Conservation (phyloP, 2,113 vertebrate genomes). For the Apaloderma vittatum region DNA sequence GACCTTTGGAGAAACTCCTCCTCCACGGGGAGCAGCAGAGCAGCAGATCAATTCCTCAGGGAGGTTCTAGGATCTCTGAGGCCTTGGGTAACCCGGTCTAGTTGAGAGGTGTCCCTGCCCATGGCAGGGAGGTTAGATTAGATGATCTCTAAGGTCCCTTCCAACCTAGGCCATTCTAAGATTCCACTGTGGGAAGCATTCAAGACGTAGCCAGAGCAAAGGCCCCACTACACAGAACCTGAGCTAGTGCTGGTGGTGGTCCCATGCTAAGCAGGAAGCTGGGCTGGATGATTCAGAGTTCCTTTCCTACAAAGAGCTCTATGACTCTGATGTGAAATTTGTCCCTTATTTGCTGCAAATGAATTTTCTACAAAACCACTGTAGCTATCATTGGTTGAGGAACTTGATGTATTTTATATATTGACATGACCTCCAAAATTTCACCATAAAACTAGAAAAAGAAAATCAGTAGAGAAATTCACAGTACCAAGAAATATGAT, state of each 20-base stretch:
- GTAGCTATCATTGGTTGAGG: background rate
- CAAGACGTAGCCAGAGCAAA: background rate
- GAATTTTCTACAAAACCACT: background rate
- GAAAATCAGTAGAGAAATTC: background rate
- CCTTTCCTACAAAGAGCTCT: background rate
- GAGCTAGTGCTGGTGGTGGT: background rate
- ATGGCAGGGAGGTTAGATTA: too few relatives aligned
- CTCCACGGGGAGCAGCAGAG: background rate
- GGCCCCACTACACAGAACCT: background rate
- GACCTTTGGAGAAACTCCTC: background rate
- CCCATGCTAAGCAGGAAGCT: background rate
- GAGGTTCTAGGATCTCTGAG: background rate
- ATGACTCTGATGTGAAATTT: background rate
- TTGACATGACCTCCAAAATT: background rate
- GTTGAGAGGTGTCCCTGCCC: too few relatives aligned
- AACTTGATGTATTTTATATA: background rate
- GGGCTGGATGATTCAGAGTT: background rate
- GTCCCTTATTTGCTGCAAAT: background rate
- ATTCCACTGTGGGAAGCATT: background rate
- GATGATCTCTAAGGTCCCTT: too few relatives aligned
- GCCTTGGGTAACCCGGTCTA: too few relatives aligned
- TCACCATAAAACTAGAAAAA: background rate
- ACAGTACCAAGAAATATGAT: background rate
- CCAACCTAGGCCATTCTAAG: too few relatives aligned
- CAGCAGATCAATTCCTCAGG: background rate